These are phyloP conservation scores for Melanogrammus aeglefinus DNA, from an alignment of 2,797 vertebrate species.

Conservation along the genomic window DNA sequence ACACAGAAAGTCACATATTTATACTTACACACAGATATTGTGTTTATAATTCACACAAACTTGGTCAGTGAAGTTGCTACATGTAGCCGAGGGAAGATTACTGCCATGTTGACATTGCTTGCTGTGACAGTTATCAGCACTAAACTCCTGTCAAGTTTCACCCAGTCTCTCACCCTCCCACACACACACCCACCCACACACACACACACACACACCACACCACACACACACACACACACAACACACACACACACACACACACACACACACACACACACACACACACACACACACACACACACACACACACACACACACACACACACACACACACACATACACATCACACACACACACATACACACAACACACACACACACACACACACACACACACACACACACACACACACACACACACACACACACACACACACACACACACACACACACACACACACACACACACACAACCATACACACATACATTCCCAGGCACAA, in stretches of 20 bases:
- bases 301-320: conserved; percentile 17
- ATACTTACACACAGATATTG: not conserved
- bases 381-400: conserved; percentile 18
- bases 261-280: conserved; percentile 15
- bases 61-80: conserved; percentile 18
- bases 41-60: conserved; percentile 4
- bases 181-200: conserved; percentile 18
- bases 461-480: conserved; percentile 19
- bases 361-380: conserved; percentile 12
- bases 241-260: conserved; percentile 10
- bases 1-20: not conserved
- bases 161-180: conserved; percentile 37
- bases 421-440: conserved; percentile 20
- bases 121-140: conserved; percentile 53
- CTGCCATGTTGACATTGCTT: conserved; percentile 39
- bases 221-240: conserved; percentile 19
- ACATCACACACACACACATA: conserved; percentile 22
- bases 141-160: conserved; percentile 73
- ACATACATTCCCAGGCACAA: conserved; percentile 23
- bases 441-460: conserved; percentile 22
- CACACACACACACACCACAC: conserved; percentile 19
- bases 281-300: conserved; percentile 25
- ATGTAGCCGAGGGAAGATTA: conserved; percentile 46
- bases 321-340: conserved; percentile 11
- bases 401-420: conserved; percentile 18